phyloP scores from a whole-genome alignment of 2,888 invertebrate species.

The Leptopilina myrica region DNA sequence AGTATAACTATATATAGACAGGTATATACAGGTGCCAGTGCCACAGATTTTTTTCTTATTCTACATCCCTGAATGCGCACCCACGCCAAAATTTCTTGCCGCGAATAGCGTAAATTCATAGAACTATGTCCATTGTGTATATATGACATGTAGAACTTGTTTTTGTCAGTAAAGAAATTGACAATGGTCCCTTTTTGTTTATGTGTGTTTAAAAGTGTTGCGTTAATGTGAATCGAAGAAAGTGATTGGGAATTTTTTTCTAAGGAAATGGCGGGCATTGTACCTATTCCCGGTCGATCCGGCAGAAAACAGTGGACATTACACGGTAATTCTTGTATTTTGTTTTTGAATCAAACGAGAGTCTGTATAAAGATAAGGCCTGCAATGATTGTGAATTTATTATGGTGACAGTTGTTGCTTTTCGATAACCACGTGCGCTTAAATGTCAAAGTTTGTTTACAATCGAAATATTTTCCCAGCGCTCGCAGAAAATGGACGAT shows the following conservation, averaged over 20 bases:
- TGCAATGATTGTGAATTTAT: neutral
- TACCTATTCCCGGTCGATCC: conserved; percentile 80
- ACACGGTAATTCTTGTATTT: conserved; percentile 79
- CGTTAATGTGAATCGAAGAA: neutral
- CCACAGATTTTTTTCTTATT: neutral
- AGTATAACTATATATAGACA: no score
- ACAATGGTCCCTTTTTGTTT: neutral
- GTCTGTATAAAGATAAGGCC: neutral
- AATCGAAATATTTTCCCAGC: neutral
- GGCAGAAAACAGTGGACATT: conserved; percentile 87
- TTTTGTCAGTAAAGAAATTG: conserved; percentile 11
- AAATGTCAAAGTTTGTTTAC: conserved; percentile 31
- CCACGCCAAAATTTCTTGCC: conserved; percentile 26
- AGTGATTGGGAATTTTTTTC: conserved; percentile 24
- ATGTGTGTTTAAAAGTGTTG: neutral
- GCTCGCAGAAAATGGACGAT: neutral
- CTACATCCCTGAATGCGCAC: conserved; percentile 21
- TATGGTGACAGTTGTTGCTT: neutral
- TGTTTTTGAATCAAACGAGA: neutral
- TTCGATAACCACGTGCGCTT: conserved; percentile 10
- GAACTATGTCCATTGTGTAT: neutral
- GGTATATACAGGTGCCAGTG: neutral
- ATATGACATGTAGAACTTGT: conserved; percentile 24
- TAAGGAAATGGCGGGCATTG: conserved; percentile 79
- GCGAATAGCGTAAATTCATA: neutral